Base-by-base conservation (phyloP, 2,888 invertebrate species). In the Bugula neritina region DNA sequence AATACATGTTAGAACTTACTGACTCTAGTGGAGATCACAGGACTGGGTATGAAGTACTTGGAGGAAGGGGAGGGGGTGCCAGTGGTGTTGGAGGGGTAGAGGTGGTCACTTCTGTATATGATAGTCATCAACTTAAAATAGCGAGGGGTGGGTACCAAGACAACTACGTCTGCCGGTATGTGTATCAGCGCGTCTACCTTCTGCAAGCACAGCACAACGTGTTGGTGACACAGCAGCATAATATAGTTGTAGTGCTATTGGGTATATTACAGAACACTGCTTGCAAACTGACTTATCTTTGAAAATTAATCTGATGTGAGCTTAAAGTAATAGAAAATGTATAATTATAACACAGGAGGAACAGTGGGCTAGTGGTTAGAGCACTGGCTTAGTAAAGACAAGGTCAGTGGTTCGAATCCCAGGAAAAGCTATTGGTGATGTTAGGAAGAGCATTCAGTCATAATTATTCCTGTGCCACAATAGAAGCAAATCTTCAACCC, bases 1-100 rank as follows among this genome's bases (percentile, higher is more conserved):
- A n/a, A n/a, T n/a, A n/a, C n/a, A n/a, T n/a, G n/a, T n/a, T 31
- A 34, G 25, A 13, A 78, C 79, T 76, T 75, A 79, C 80, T 78
- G 54, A 80, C 72, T 54, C 77, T 76, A 35, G 77, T 75, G 17
- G 79, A 78, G 34, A 81, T 72, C 1, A 81, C 78, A 52, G 76
- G 75, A n/a, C 63, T 63, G 31, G 63, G 63, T 29, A 63, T 31
- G n/a, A 63, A 63, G 10, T 78, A 78, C 2, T 77, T 75, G 54
- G 79, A 77, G 10, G 70, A 23, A 10, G 70, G 25, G 52, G 27
- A 29, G 21, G n/a, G 17, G n/a, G 17, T n/a, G 13, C 43, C 52
- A 54, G 52, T 13, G 35, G 29, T 43, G 43, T 43, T 43, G 17
- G 52, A 54, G 13, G 35, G 70, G 52, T 54, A 70, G 2, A 70